phyloP scores from a whole-genome alignment of 2,888 invertebrate species.

The Ischnura elegans region DNA sequence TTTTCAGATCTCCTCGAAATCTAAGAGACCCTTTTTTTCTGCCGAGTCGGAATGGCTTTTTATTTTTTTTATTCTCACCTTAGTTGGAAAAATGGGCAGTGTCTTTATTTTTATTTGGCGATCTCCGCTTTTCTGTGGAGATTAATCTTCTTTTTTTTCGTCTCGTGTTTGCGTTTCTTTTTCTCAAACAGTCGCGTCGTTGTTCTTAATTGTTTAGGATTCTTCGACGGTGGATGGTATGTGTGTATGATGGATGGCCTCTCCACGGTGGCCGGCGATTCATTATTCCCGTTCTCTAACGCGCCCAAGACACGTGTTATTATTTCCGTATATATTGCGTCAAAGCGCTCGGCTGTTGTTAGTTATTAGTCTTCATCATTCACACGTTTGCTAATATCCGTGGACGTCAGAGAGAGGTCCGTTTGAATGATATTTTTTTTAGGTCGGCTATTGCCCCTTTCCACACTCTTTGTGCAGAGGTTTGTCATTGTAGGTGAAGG shows the following conservation, averaged over 20 bases:
- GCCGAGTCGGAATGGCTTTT: not conserved
- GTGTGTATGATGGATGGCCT: not conserved
- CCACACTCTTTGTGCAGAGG: not conserved
- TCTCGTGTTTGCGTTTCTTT: not conserved
- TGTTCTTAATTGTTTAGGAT: slow-evolving; percentile 18
- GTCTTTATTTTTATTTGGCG: not conserved
- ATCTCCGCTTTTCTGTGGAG: not conserved
- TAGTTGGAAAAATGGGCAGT: not conserved
- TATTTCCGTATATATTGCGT: slow-evolving; percentile 3
- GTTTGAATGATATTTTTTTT: not conserved
- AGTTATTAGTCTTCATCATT: slow-evolving; percentile 26
- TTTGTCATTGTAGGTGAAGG: not conserved
- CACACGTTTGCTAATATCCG: not conserved
- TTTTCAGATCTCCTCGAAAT: slow-evolving; percentile 22
- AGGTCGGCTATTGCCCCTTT: not conserved
- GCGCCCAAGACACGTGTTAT: not conserved
- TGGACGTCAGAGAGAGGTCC: not conserved
- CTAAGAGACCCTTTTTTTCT: slow-evolving; percentile 28
- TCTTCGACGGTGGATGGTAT: not conserved
- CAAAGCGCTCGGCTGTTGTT: not conserved
- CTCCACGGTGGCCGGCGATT: not conserved
- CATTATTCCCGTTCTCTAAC: not conserved
- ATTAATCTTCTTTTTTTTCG: not conserved
- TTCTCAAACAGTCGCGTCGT: not conserved
- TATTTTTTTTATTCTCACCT: slow-evolving; percentile 16